phyloP scores from a whole-genome alignment of 2,113 vertebrate species.

The Hylia prasina region DNA sequence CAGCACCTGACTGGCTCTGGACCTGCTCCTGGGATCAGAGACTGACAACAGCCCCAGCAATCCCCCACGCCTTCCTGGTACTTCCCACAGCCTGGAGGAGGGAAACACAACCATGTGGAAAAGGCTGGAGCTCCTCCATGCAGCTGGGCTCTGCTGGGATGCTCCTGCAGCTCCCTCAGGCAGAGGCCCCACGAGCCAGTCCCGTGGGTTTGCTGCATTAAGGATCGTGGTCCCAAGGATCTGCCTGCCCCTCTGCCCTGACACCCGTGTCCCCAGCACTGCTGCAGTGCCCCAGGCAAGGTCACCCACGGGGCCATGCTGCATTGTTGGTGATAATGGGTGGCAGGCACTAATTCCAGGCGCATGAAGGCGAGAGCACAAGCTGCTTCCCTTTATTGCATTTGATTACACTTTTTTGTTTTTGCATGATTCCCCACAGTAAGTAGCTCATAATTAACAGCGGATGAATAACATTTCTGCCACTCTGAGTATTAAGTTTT shows the following conservation, averaged over 20 bases:
- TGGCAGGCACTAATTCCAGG: background rate
- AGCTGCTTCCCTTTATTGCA: background rate
- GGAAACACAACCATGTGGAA: rapidly evolving
- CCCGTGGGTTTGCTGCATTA: rapidly evolving
- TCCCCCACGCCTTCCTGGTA: background rate
- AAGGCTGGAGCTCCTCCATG: rapidly evolving
- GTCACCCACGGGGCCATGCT: rapidly evolving
- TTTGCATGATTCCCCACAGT: background rate
- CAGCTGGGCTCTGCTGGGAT: background rate
- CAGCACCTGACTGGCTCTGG: background rate
- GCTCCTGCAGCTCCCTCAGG: background rate
- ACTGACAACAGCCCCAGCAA: too few relatives aligned
- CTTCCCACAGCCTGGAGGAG: background rate
- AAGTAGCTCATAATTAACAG: conserved; percentile 29
- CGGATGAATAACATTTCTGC: conserved; percentile 9
- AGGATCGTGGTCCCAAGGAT: rapidly evolving
- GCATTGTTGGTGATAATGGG: background rate
- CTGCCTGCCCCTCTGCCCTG: background rate
- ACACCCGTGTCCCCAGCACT: background rate
- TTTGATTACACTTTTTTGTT: background rate
- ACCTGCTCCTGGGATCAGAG: background rate
- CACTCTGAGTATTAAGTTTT: conserved; percentile 28
- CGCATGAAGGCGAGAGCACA: background rate
- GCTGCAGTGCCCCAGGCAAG: background rate
- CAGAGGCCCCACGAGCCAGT: rapidly evolving